Percentiles rank a stretch among this genome's conserved stretches.
phyloP scores from a whole-genome alignment of 92 coral and sea anemone genomes.

The Ricordea florida region DNA sequence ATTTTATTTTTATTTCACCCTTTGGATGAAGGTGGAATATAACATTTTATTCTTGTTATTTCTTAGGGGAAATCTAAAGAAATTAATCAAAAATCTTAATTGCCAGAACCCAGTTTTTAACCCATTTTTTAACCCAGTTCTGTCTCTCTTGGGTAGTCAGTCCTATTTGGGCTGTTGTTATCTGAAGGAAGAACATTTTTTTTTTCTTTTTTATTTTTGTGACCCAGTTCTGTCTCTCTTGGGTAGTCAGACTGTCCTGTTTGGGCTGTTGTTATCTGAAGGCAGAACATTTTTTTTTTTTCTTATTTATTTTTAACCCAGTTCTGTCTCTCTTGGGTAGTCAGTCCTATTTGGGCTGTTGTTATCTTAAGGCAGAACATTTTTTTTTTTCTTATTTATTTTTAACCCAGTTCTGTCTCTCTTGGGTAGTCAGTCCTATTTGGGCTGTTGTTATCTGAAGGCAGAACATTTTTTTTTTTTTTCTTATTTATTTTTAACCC shows the following conservation, averaged over 20 bases:
- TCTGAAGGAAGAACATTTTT: background rate
- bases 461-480: background rate
- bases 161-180: constrained; percentile 1
- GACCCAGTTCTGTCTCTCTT: background rate
- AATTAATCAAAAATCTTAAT: background rate
- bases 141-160: constrained; percentile 3
- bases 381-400: no score
- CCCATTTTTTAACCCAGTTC: background rate
- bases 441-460: constrained; percentile 48
- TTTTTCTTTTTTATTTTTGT: background rate
- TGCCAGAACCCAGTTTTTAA: background rate
- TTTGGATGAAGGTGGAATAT: no score
- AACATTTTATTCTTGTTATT: background rate
- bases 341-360: no score
- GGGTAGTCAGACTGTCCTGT: no score
- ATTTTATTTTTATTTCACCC: background rate
- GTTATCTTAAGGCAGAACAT: no score
- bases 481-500: no score
- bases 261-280: no score
- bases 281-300: no score
- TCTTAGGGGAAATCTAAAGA: background rate
- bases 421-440: constrained; percentile 42
- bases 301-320: no score
- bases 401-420: no score
- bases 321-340: no score